Conservation (phyloP, 2,888 invertebrate genomes). For the Scaptodrosophila latifasciaeformis region DNA sequence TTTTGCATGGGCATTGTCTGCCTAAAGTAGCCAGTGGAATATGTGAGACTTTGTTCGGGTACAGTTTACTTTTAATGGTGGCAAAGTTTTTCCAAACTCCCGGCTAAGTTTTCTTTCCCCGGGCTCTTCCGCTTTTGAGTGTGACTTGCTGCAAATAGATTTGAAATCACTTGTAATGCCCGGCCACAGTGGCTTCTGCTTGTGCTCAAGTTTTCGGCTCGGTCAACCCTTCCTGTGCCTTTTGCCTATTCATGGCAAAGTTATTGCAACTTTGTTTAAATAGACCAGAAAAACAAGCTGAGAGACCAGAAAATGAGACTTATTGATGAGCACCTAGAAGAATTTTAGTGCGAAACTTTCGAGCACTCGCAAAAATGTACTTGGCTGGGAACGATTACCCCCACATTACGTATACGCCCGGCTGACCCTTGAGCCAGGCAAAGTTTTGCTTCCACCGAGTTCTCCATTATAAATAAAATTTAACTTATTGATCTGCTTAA, state of each 20-base stretch:
- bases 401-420: conserved; percentile 11
- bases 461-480: conserved; percentile 6
- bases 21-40: background rate
- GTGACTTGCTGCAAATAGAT: conserved; percentile 50
- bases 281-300: conserved; percentile 19
- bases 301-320: no score
- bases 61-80: conserved; percentile 5
- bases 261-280: conserved; percentile 60
- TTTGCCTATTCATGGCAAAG: conserved; percentile 36
- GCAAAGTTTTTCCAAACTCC: conserved; percentile 37
- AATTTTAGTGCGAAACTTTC: no score
- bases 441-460: conserved; percentile 3
- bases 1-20: background rate
- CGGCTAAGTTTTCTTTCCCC: no score
- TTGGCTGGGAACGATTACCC: background rate
- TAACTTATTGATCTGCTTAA: background rate
- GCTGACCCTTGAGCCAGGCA: no score
- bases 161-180: conserved; percentile 55
- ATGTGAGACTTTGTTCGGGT: background rate
- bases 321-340: conserved; percentile 55
- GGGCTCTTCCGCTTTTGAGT: no score
- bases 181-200: no score
- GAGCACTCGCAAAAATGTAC: conserved; percentile 26
- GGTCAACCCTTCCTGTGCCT: no score
- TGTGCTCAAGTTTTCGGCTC: no score